Conservation (phyloP, 2,888 invertebrate genomes). For the Drosophila silvestris region DNA sequence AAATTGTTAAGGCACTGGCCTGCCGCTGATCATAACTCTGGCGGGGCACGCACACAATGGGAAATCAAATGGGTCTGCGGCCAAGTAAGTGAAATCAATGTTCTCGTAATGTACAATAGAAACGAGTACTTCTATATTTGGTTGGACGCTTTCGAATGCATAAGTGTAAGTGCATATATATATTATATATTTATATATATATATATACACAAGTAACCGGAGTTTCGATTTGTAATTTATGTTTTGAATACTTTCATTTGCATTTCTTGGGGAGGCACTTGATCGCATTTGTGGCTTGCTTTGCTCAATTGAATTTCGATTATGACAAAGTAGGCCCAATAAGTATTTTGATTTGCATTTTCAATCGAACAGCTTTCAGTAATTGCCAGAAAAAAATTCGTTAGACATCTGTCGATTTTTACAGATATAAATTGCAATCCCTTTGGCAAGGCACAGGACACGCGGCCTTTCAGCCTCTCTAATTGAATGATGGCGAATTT, state of each 20-base stretch:
- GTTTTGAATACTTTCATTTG: slow-evolving; percentile 30
- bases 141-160: slow-evolving; percentile 10
- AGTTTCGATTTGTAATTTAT: slow-evolving; percentile 34
- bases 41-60: slow-evolving; percentile 23
- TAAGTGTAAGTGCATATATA: slow-evolving; percentile 41
- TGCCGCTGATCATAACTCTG: slow-evolving; percentile 59
- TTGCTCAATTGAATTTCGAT: slow-evolving; percentile 36
- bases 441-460: slow-evolving; percentile 37
- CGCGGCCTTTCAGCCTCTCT: slow-evolving; percentile 44
- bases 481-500: slow-evolving; percentile 61
- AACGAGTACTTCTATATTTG: slow-evolving; percentile 44
- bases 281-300: slow-evolving; percentile 30
- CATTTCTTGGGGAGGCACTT: slow-evolving; percentile 38
- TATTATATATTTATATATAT: not conserved
- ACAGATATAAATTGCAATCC: slow-evolving; percentile 35
- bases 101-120: slow-evolving; percentile 27
- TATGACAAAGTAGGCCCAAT: slow-evolving; percentile 17
- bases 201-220: not conserved
- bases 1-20: slow-evolving; percentile 33
- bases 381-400: slow-evolving; percentile 36
- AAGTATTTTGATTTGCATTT: slow-evolving; percentile 42
- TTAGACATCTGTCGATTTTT: slow-evolving; percentile 31
- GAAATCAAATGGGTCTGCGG: slow-evolving; percentile 22
- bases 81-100: slow-evolving; percentile 67
- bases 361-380: slow-evolving; percentile 38